Percentiles rank a stretch among this genome's conserved stretches.
phyloP scores from a whole-genome alignment of 1,140 invertebrate species.

The Polypedilum pembai region DNA sequence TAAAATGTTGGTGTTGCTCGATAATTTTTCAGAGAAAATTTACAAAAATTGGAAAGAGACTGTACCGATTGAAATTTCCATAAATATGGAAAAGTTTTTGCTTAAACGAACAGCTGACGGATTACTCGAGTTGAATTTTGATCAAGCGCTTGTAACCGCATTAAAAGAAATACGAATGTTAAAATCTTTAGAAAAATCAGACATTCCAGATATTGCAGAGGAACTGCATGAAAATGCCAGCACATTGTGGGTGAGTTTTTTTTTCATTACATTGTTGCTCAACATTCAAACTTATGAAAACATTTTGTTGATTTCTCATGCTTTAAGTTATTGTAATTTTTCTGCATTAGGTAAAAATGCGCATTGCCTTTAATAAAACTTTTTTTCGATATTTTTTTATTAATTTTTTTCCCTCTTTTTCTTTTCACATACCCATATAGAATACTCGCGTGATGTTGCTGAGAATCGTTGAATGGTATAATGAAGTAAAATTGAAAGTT shows the following conservation, averaged over 20 bases:
- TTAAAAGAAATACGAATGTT: slow-evolving; percentile 38
- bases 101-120: neutral
- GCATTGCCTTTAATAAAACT: neutral
- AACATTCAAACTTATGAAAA: too few relatives aligned
- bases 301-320: too few relatives aligned
- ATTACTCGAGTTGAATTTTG: slow-evolving; percentile 30
- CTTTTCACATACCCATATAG: slow-evolving; percentile 31
- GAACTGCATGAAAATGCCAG: slow-evolving; percentile 46
- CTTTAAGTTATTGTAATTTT: too few relatives aligned
- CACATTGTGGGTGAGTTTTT: slow-evolving; percentile 43
- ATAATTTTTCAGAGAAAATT: neutral
- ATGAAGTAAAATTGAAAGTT: slow-evolving; percentile 51
- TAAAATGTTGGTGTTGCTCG: neutral
- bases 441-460: slow-evolving; percentile 37
- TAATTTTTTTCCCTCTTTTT: neutral
- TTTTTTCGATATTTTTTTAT: neutral
- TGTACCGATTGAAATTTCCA: neutral
- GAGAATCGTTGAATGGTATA: slow-evolving; percentile 49
- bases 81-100: slow-evolving; percentile 6
- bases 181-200: slow-evolving; percentile 33
- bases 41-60: slow-evolving; percentile 3
- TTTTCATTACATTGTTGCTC: neutral
- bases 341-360: too few relatives aligned
- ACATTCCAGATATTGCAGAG: slow-evolving; percentile 33
- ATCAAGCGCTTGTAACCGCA: slow-evolving; percentile 32